Evolutionary conservation across 2,888 invertebrate species (phyloP).

Genomic region (Charanyca ferruginea): DNA sequence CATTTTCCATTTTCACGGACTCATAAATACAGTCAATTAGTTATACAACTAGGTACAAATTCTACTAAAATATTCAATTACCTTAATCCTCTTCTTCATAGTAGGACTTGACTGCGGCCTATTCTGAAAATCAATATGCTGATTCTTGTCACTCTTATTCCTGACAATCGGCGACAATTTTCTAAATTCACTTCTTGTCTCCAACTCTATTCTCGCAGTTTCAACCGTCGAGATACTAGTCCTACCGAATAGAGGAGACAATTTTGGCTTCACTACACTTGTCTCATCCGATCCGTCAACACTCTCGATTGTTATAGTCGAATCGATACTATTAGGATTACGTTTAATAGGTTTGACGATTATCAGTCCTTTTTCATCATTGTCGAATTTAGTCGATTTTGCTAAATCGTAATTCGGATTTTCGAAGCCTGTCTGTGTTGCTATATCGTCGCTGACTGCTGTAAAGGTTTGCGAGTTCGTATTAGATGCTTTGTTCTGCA

Average conservation of each 20-base stretch:
- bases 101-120: conserved; percentile 87
- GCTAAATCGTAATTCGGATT: conserved; percentile 83
- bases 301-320: conserved; percentile 86
- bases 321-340: conserved; percentile 79
- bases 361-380: conserved; percentile 76
- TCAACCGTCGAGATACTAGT: conserved; percentile 76
- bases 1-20: too few species aligned
- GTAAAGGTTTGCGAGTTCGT: conserved; percentile 79
- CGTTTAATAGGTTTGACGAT: conserved; percentile 81
- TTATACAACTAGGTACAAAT: too few species aligned
- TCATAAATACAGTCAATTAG: too few species aligned
- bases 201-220: conserved; percentile 82
- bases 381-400: conserved; percentile 65
- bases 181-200: conserved; percentile 83
- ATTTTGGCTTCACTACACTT: conserved; percentile 79
- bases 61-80: conserved; percentile 52
- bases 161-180: conserved; percentile 86
- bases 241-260: conserved; percentile 86
- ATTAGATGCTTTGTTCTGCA: conserved; percentile 81
- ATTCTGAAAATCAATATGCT: conserved; percentile 83
- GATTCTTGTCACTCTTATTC: conserved; percentile 75
- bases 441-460: conserved; percentile 80
- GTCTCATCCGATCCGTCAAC: conserved; percentile 78
- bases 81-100: conserved; percentile 76
- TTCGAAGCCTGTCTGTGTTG: conserved; percentile 87